Conservation (phyloP, 2,888 invertebrate genomes). For the Agelastica alni region DNA sequence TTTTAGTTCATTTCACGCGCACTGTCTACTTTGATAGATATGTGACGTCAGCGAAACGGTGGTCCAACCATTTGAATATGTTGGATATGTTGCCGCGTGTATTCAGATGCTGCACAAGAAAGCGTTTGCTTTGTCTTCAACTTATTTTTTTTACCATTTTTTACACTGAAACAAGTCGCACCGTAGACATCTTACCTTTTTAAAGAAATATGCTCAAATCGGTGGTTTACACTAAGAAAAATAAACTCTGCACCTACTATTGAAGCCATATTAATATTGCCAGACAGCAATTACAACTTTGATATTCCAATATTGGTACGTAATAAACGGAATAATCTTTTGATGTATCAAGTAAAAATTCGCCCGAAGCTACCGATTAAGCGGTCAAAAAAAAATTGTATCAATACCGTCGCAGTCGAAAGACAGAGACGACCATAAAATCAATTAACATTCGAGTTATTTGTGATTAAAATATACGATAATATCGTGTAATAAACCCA, state of each 20-base stretch:
- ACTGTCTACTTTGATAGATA: constrained; percentile 49
- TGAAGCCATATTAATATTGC: no score
- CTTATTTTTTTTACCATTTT: not conserved
- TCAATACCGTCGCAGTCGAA: not conserved
- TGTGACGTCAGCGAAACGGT: constrained; percentile 51
- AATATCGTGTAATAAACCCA: constrained; percentile 56
- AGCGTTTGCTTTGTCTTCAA: no score
- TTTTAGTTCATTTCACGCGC: constrained; percentile 34
- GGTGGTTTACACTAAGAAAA: not conserved
- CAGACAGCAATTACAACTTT: no score
- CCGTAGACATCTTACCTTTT: not conserved
- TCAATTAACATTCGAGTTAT: constrained; percentile 55
- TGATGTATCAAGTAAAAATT: no score
- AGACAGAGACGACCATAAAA: constrained; percentile 41
- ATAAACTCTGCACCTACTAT: no score
- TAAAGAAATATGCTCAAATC: not conserved
- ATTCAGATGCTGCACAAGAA: no score
- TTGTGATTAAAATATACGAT: constrained; percentile 55
- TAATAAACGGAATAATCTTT: no score
- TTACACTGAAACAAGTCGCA: not conserved
- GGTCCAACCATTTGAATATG: constrained; percentile 57
- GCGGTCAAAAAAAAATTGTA: no score
- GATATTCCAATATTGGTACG: no score
- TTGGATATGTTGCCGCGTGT: no score
- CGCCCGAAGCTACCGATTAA: no score